Conservation (phyloP, 2,888 invertebrate genomes). For the Laothoe populi region DNA sequence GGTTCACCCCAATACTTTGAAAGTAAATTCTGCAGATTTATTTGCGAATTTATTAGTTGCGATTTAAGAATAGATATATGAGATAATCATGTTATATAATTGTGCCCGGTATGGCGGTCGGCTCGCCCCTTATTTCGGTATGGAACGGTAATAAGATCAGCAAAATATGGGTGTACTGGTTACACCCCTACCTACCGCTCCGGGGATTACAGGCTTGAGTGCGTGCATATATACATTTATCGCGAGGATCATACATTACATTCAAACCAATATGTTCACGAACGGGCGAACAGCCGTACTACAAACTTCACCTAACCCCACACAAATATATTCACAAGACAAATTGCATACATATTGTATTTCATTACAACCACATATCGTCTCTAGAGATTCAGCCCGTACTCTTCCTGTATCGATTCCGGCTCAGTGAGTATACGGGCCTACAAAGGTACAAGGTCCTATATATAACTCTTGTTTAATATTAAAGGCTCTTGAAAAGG, state of each 20-base stretch:
- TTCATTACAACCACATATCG: not conserved
- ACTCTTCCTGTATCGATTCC: not conserved
- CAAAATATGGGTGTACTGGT: no score
- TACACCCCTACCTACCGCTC: no score
- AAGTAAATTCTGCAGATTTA: not conserved
- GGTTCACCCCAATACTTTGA: not conserved
- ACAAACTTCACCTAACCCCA: not conserved
- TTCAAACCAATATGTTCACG: no score
- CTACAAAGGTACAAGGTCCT: no score
- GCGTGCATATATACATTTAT: no score
- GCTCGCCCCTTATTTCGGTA: no score
- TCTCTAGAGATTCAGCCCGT: not conserved
- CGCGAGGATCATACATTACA: no score
- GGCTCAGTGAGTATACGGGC: constrained; percentile 8
- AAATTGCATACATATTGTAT: not conserved
- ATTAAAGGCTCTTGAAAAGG: not conserved
- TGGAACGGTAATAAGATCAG: no score
- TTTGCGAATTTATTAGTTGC: not conserved
- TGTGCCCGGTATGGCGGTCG: no score
- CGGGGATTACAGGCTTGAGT: no score
- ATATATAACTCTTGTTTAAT: not conserved
- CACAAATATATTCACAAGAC: not conserved
- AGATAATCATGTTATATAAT: no score
- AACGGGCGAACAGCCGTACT: no score
- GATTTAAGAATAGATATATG: not conserved